phyloP scores from a whole-genome alignment of 2,888 invertebrate genomes.

The Leucophora obtusa region DNA sequence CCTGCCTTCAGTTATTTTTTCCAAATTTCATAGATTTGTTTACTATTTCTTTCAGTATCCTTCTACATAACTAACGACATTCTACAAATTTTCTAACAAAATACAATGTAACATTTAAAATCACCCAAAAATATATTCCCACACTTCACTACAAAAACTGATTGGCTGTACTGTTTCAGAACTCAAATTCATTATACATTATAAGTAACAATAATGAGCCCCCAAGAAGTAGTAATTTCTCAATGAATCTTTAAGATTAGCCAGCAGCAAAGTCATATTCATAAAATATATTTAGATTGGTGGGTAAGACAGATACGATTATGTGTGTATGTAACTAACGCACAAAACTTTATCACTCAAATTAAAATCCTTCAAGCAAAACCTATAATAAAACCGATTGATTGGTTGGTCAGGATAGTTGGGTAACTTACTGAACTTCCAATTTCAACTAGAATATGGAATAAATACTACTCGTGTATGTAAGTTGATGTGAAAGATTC shows the following conservation, averaged over 20 bases:
- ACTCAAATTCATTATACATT: slow-evolving; percentile 15
- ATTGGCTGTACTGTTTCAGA: slow-evolving; percentile 6
- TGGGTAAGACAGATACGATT: neutral
- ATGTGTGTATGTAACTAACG: slow-evolving; percentile 27
- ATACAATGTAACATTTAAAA: neutral
- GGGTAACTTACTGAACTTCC: slow-evolving; percentile 36
- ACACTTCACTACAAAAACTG: slow-evolving; percentile 26
- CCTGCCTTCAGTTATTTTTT: too few relatives aligned
- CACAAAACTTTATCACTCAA: slow-evolving; percentile 56
- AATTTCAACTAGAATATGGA: slow-evolving; percentile 43
- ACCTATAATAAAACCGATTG: slow-evolving; percentile 50
- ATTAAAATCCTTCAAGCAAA: slow-evolving; percentile 50
- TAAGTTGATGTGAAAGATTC: slow-evolving; percentile 32
- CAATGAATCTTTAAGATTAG: slow-evolving; percentile 34
- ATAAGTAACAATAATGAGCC: slow-evolving; percentile 55
- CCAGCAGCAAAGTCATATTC: slow-evolving; percentile 36
- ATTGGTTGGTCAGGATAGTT: slow-evolving; percentile 43
- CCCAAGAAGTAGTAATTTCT: slow-evolving; percentile 46
- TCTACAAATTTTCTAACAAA: too few relatives aligned
- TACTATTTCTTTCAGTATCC: too few relatives aligned
- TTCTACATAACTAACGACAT: too few relatives aligned
- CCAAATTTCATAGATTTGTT: too few relatives aligned
- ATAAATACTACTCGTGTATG: neutral
- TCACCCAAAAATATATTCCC: slow-evolving; percentile 32
- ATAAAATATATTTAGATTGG: slow-evolving; percentile 16